phyloP scores from a whole-genome alignment of 2,113 vertebrate species.

The Zosterops hypoxanthus region DNA sequence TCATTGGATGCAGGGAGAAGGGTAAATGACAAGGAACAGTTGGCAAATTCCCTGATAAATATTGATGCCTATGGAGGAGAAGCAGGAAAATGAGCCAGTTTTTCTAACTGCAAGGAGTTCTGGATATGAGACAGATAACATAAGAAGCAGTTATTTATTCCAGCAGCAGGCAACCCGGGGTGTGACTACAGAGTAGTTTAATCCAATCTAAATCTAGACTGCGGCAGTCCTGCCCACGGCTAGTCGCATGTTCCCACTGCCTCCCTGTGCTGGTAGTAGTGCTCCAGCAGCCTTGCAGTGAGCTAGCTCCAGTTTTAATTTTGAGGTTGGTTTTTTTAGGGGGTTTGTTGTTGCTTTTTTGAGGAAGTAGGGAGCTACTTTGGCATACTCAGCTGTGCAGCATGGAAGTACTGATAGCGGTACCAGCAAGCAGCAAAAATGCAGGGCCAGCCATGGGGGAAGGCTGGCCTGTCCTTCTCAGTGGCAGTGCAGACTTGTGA shows the following conservation, averaged over 20 bases:
- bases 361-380: background rate
- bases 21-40: conserved; percentile 51
- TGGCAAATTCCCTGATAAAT: conserved; percentile 61
- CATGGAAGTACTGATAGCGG: background rate
- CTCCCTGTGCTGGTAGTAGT: conserved; percentile 29
- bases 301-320: background rate
- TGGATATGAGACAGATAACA: conserved; percentile 35
- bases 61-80: conserved; percentile 45
- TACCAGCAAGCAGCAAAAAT: background rate
- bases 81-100: conserved; percentile 35
- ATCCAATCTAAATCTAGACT: conserved; percentile 60
- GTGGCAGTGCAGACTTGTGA: background rate
- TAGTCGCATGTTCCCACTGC: conserved; percentile 42
- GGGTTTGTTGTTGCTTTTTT: background rate
- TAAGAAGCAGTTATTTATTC: conserved; percentile 54
- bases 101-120: conserved; percentile 23
- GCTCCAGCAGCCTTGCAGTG: conserved; percentile 23
- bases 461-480: background rate
- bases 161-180: conserved; percentile 29
- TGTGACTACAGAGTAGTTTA: conserved; percentile 55
- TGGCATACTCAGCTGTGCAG: background rate
- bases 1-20: background rate
- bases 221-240: conserved; percentile 41
- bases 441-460: background rate
- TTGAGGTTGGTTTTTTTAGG: background rate